Percentiles rank a stretch among this genome's conserved stretches.
Conservation (phyloP, 2,113 vertebrate genomes). For the Aspidoscelis tigris region DNA sequence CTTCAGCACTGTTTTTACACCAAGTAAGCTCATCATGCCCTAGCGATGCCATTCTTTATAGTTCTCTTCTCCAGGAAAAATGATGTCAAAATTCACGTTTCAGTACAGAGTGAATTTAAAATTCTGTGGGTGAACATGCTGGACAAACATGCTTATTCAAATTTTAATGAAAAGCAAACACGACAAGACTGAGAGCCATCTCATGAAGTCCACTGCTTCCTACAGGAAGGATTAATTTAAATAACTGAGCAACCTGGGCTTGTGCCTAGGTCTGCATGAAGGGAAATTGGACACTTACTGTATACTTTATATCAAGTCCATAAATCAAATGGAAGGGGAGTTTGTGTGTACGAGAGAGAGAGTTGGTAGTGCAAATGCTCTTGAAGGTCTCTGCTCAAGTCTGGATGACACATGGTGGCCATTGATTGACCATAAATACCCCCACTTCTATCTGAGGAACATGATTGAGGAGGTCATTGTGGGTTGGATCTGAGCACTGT, state of each 20-base stretch:
- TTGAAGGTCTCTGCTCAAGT: no score
- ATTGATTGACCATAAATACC: no score
- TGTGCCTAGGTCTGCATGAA: no score
- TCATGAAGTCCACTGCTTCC: constrained; percentile 8
- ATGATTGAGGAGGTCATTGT: no score
- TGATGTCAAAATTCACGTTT: not conserved
- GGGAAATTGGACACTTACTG: not conserved
- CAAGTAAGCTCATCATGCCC: not conserved
- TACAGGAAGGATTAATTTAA: not conserved
- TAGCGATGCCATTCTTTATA: not conserved
- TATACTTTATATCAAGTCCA: not conserved
- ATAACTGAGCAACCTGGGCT: not conserved
- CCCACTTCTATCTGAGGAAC: no score
- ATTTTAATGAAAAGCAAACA: constrained; percentile 32
- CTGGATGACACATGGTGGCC: no score
- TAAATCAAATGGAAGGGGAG: no score
- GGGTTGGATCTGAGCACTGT: no score
- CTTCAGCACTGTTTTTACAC: not conserved
- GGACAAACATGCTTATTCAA: constrained; percentile 14
- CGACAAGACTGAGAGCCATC: not conserved
- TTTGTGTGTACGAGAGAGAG: no score
- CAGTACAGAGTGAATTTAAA: constrained; percentile 5
- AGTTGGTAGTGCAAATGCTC: no score
- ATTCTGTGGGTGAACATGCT: not conserved
- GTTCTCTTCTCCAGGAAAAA: not conserved